Evolutionary conservation across 2,113 vertebrate species (phyloP).

Genomic region (Amphiprion ocellaris): DNA sequence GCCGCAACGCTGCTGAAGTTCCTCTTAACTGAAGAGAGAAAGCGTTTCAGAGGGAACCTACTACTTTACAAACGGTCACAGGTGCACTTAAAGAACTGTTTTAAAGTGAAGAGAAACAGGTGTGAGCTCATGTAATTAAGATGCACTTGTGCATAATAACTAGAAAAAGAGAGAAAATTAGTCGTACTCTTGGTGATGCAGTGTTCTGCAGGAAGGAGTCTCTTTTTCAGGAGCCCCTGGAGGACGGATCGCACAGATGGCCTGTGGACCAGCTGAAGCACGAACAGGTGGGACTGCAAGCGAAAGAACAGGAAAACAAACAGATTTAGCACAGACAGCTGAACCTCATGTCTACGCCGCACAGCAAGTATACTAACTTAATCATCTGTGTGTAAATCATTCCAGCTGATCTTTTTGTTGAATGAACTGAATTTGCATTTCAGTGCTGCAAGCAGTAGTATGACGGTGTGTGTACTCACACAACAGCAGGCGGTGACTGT

Average conservation of each 20-base stretch:
- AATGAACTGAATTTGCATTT: slow-evolving; percentile 5
- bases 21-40: slow-evolving; percentile 80
- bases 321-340: slow-evolving; percentile 23
- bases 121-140: slow-evolving; percentile 45
- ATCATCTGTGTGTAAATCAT: slow-evolving; percentile 6
- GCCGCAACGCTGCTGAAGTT: slow-evolving; percentile 99
- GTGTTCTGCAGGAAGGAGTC: slow-evolving; percentile 97
- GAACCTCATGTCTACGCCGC: background rate
- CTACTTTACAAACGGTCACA: slow-evolving; percentile 15
- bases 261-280: slow-evolving; percentile 98
- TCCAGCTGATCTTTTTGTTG: slow-evolving; percentile 1
- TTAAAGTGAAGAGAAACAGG: slow-evolving; percentile 44
- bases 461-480: slow-evolving; percentile 86
- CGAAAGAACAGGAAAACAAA: slow-evolving; percentile 42
- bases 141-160: slow-evolving; percentile 46
- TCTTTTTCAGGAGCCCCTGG: slow-evolving; percentile 98
- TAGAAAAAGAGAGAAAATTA: slow-evolving; percentile 38
- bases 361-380: background rate
- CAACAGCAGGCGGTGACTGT: slow-evolving; percentile 99
- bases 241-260: slow-evolving; percentile 97
- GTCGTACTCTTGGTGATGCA: slow-evolving; percentile 98
- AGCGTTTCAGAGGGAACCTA: background rate
- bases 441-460: background rate
- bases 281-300: slow-evolving; percentile 97
- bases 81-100: background rate